Percentiles rank a stretch among this genome's conserved stretches.
phyloP scores from a whole-genome alignment of 2,888 invertebrate species.

The Perithous albicinctus region DNA sequence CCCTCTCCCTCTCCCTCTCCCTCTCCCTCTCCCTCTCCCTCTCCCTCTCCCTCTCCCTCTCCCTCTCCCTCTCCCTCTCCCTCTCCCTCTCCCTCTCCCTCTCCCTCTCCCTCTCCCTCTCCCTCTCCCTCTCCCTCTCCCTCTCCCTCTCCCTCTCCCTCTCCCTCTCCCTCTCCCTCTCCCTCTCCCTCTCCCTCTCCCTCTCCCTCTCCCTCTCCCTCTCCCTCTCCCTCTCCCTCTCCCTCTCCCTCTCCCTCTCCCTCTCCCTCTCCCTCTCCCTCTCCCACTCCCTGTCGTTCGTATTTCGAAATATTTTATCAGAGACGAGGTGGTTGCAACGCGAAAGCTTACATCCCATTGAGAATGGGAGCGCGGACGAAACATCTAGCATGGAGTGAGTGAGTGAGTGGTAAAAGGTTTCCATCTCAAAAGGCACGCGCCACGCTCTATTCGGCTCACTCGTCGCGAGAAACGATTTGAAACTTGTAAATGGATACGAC shows the following conservation, averaged over 20 bases:
- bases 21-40: neutral
- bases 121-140: too few species aligned
- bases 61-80: too few species aligned
- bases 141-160: neutral
- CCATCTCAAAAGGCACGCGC: slow-evolving; percentile 75
- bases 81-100: too few species aligned
- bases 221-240: slow-evolving; percentile 20
- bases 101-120: neutral
- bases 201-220: too few species aligned
- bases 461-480: slow-evolving; percentile 77
- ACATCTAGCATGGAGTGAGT: slow-evolving; percentile 42
- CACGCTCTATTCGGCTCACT: slow-evolving; percentile 49
- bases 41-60: slow-evolving; percentile 16
- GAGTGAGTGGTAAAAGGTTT: slow-evolving; percentile 80
- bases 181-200: slow-evolving; percentile 65
- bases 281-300: slow-evolving; percentile 19
- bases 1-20: slow-evolving; percentile 9
- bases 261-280: neutral
- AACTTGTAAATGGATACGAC: slow-evolving; percentile 81
- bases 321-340: slow-evolving; percentile 66
- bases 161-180: slow-evolving; percentile 61
- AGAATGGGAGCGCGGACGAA: slow-evolving; percentile 29
- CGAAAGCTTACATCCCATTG: slow-evolving; percentile 32
- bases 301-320: slow-evolving; percentile 79
- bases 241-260: neutral